These are phyloP conservation scores for Nemoura dubitans DNA, from an alignment of 2,888 invertebrate species.

Conservation along the genomic window DNA sequence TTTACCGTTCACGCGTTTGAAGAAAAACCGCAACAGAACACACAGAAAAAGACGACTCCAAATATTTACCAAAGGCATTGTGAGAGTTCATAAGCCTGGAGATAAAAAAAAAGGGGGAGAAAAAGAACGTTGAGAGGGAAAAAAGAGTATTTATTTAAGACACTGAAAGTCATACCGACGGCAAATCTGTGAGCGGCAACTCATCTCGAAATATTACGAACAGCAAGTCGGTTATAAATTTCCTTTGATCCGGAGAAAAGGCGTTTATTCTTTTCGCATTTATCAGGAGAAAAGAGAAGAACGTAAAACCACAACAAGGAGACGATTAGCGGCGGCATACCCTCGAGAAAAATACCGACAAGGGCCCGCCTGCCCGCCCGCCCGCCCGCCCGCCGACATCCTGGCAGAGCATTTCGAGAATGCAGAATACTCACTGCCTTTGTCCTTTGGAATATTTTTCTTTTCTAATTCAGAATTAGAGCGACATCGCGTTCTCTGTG, in stretches of 20 bases:
- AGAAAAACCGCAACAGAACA: constrained; percentile 46
- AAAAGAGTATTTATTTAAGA: constrained; percentile 49
- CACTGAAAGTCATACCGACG: constrained; percentile 44
- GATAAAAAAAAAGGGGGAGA: constrained; percentile 48
- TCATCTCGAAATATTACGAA: constrained; percentile 43
- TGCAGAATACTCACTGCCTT: constrained; percentile 36
- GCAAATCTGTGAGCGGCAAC: constrained; percentile 44
- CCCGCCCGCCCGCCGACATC: constrained; percentile 9
- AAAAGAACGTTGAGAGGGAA: constrained; percentile 46
- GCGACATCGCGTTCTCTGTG: constrained; percentile 8
- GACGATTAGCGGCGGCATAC: constrained; percentile 46
- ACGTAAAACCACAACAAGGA: constrained; percentile 47
- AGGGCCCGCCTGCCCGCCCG: neutral
- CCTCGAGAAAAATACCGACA: constrained; percentile 42
- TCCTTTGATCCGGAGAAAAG: constrained; percentile 47
- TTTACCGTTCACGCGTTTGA: constrained; percentile 47
- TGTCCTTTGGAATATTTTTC: constrained; percentile 46
- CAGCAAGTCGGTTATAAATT: constrained; percentile 43
- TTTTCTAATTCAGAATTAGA: constrained; percentile 46
- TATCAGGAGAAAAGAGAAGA: constrained; percentile 46
- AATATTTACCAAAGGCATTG: constrained; percentile 50
- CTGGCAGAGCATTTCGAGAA: constrained; percentile 38
- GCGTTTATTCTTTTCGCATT: constrained; percentile 45
- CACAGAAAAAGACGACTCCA: constrained; percentile 48
- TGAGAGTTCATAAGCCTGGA: constrained; percentile 50